A percentile compares a stretch with the other conserved stretches of the same genome.
These are phyloP conservation scores for Gonioctena quinquepunctata DNA, from an alignment of 1,140 invertebrate genomes.

Conservation along the genomic window DNA sequence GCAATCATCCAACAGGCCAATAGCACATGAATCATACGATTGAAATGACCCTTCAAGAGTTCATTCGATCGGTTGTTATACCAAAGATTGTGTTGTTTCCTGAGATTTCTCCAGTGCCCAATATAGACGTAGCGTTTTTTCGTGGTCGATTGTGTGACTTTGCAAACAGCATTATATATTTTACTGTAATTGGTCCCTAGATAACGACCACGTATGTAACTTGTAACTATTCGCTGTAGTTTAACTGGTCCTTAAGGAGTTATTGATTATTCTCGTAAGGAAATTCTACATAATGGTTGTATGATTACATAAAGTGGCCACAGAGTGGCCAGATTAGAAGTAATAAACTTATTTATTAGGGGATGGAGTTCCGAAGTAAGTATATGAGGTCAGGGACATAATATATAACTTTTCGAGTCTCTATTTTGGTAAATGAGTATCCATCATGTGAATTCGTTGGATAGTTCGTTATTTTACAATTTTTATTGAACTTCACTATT, in stretches of 20 bases:
- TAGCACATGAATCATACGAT: no score
- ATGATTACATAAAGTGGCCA: slow-evolving; percentile 12
- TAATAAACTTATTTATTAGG: slow-evolving; percentile 1
- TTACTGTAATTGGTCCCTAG: slow-evolving; percentile 32
- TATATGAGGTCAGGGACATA: no score
- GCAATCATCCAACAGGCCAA: no score
- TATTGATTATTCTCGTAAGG: slow-evolving; percentile 27
- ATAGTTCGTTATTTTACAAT: no score
- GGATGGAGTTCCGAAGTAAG: not conserved
- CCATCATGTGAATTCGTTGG: no score
- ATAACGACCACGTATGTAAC: slow-evolving; percentile 33
- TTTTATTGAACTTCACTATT: no score
- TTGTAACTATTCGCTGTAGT: slow-evolving; percentile 23
- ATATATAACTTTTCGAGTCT: no score
- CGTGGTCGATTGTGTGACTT: slow-evolving; percentile 1
- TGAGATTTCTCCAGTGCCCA: not conserved
- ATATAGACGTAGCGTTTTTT: slow-evolving; percentile 12
- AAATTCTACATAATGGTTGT: slow-evolving; percentile 31
- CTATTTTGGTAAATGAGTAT: no score
- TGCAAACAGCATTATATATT: slow-evolving; percentile 26
- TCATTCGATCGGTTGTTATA: not conserved
- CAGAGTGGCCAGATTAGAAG: not conserved
- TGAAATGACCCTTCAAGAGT: not conserved
- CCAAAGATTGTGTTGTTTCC: not conserved
- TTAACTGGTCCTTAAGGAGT: slow-evolving; percentile 40